Percentiles rank a stretch among this genome's conserved stretches.
Evolutionary conservation across 2,113 vertebrate genomes (phyloP).

Genomic region (Crotalus helleri): DNA sequence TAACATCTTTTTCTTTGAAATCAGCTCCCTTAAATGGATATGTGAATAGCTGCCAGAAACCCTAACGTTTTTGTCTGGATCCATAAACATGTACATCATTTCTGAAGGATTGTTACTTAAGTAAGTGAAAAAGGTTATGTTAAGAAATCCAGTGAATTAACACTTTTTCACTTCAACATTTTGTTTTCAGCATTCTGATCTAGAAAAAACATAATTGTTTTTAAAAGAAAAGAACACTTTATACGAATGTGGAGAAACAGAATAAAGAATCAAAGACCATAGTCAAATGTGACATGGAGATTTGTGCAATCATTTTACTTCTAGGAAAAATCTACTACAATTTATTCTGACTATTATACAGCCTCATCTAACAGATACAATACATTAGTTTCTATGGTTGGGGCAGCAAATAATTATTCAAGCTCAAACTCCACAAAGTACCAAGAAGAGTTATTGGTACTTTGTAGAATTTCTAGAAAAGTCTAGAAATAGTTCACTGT

Average conservation of each 20-base stretch:
- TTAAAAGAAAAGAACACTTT: background rate
- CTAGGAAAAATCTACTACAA: background rate
- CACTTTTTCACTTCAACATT: background rate
- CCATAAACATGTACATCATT: background rate
- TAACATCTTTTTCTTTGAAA: background rate
- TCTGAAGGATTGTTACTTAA: background rate
- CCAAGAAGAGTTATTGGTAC: background rate
- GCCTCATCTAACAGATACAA: background rate
- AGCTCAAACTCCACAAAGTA: background rate
- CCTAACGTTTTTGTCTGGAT: background rate
- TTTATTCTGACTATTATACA: background rate
- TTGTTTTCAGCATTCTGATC: background rate
- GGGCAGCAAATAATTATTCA: background rate
- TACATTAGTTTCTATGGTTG: background rate
- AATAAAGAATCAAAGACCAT: background rate
- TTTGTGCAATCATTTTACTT: background rate
- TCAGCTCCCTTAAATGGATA: background rate
- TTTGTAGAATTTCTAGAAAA: background rate
- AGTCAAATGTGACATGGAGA: background rate
- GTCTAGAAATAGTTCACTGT: background rate
- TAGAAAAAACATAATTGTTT: background rate
- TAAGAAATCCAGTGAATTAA: background rate
- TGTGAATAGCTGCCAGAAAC: background rate
- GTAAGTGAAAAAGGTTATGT: background rate
- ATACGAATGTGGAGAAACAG: background rate